phyloP scores from a whole-genome alignment of 2,113 vertebrate species.

The Toxostoma redivivum region DNA sequence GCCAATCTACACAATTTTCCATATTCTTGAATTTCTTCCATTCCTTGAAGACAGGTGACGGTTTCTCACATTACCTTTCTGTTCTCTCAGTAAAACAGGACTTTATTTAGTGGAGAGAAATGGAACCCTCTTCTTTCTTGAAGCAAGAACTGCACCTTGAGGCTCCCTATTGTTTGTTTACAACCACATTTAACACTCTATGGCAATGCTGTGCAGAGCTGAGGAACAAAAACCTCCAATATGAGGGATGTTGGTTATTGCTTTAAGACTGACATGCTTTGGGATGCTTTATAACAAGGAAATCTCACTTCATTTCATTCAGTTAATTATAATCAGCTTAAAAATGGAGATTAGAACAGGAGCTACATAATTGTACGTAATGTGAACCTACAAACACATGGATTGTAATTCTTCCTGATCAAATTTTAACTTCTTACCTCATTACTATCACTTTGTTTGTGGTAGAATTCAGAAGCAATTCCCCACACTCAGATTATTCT shows the following conservation, averaged over 20 bases:
- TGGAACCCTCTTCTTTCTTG: not conserved
- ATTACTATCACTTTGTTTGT: not conserved
- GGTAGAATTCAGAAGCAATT: not conserved
- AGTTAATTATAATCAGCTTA: not conserved
- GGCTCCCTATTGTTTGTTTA: not conserved
- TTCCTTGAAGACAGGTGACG: not conserved
- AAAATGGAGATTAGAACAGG: not conserved
- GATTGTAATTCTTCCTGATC: not conserved
- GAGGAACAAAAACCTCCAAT: not conserved
- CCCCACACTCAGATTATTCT: not conserved
- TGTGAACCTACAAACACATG: not conserved
- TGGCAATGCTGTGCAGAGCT: not conserved
- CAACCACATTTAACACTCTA: not conserved
- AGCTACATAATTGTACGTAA: not conserved
- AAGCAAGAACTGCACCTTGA: not conserved
- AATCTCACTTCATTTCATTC: not conserved
- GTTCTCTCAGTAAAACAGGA: not conserved
- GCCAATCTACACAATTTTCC: not conserved
- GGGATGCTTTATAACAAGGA: not conserved
- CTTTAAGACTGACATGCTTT: not conserved
- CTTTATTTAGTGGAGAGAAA: not conserved
- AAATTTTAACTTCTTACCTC: not conserved
- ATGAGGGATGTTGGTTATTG: not conserved
- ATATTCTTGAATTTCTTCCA: not conserved
- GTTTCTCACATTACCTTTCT: not conserved